Base-by-base conservation (phyloP, 2,113 vertebrate species). In the Bufo gargarizans region DNA sequence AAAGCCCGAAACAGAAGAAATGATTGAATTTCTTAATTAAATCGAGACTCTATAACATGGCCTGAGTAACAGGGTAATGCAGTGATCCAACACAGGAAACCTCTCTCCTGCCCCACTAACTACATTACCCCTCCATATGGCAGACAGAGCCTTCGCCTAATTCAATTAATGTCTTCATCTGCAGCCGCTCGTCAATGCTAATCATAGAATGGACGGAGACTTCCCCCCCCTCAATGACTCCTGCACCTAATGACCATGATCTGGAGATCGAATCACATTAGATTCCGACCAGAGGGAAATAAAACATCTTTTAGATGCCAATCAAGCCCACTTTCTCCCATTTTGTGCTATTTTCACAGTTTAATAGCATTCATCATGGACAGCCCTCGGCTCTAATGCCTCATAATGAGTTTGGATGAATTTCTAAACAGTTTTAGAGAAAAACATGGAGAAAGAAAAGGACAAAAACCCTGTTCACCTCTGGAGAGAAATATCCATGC, bases 181-280 rank as follows among this genome's bases (percentile, higher is more conserved):
- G 22, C 43, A 86, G 85, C 59, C 85, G n/a, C 58, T 79, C 61
- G 5, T 86, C 77, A 80, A 56, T 71, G 85, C 33, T 87, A 71
- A 87, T 87, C 80, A 80, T 80, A 56, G 85, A 45, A 69, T 69
- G 14, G 61, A 45, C 77, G 9, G 22, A 67, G 58, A 86, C 53
- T 53, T 22, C 47, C 72, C 84, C 84, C 33, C 33, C 49, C 76
- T 53, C 85, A 0, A 16, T 77, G 76, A 67, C 43, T 63, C 11
- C 85, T 65, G 2, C 20, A 19, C 55, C 76, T 86, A 86, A 86
- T 86, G 45, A 86, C 22, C 56, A 4, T n/a, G 13, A 77, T 77
- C 72, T 55, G 19, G 6, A 78, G 76, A 49, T 79, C 20, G 11
- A 79, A 86, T 78, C 58, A 13, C 43, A 86, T 86, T 79, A 86